These are phyloP conservation scores for Megaleporinus macrocephalus DNA, from an alignment of 2,113 vertebrate genomes.

Conservation along the genomic window DNA sequence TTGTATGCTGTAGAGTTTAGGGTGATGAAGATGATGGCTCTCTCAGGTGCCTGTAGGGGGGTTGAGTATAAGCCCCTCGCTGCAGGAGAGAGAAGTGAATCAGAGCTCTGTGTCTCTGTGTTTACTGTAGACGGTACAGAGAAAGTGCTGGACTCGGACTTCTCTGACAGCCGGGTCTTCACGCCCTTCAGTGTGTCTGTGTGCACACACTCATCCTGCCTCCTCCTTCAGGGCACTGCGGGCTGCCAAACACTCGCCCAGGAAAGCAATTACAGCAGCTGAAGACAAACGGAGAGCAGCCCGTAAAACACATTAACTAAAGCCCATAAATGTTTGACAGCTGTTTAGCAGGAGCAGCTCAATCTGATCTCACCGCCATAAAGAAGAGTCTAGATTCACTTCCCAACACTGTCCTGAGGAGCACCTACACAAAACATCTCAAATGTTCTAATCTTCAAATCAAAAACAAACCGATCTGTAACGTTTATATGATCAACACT, in stretches of 20 bases:
- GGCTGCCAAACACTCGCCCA: slow-evolving; percentile 60
- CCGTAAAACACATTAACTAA: slow-evolving; percentile 63
- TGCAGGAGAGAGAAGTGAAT: not conserved
- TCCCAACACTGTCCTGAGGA: too few relatives aligned
- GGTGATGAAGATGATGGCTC: not conserved
- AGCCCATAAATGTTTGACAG: slow-evolving; percentile 64
- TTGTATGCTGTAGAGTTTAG: not conserved
- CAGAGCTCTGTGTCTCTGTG: not conserved
- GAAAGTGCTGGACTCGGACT: not conserved
- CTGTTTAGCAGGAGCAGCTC: slow-evolving; percentile 37
- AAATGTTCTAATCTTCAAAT: too few relatives aligned
- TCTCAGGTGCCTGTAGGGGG: not conserved
- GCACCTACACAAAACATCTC: too few relatives aligned
- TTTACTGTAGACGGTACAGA: too few relatives aligned
- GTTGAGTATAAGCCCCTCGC: not conserved
- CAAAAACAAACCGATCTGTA: too few relatives aligned
- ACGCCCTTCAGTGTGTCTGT: not conserved
- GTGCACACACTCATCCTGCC: not conserved
- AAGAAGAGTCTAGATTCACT: not conserved
- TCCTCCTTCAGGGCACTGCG: slow-evolving; percentile 48
- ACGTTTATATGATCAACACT: too few relatives aligned
- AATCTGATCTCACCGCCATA: not conserved
- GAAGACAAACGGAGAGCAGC: slow-evolving; percentile 63
- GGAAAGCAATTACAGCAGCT: slow-evolving; percentile 62
- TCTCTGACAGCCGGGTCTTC: not conserved